Evolutionary conservation across 2,113 vertebrate species (phyloP).

Genomic region (Copsychus sechellarum): DNA sequence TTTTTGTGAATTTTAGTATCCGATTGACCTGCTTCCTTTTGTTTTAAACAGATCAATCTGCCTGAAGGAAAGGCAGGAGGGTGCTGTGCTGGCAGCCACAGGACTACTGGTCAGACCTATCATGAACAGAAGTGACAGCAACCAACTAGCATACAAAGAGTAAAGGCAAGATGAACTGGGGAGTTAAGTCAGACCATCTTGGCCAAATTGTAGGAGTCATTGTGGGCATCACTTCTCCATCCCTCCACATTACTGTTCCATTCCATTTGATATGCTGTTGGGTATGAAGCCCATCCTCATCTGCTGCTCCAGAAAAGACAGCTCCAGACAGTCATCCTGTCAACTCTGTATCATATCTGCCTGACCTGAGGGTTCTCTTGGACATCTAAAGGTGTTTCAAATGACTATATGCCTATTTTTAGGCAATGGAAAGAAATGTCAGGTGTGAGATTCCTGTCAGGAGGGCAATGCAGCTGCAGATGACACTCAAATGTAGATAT

Average conservation of each 20-base stretch:
- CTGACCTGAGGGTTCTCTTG: not conserved
- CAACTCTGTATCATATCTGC: not conserved
- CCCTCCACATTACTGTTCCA: not conserved
- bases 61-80: not conserved
- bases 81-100: not conserved
- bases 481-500: not conserved
- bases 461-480: not conserved
- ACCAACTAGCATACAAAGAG: not conserved
- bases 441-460: not conserved
- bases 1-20: not conserved
- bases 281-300: rapidly evolving
- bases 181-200: not conserved
- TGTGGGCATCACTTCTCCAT: not conserved
- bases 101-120: not conserved
- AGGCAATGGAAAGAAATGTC: not conserved
- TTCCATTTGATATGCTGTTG: not conserved
- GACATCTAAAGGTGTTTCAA: not conserved
- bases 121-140: not conserved
- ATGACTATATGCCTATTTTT: not conserved
- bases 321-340: not conserved
- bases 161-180: not conserved
- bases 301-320: not conserved
- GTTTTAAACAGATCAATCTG: not conserved
- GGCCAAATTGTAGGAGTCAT: not conserved
- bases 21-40: not conserved